These are phyloP conservation scores for Bolinopsis microptera DNA, from an alignment of 37 sponge, comb jelly and placozoan species.

Conservation along the genomic window DNA sequence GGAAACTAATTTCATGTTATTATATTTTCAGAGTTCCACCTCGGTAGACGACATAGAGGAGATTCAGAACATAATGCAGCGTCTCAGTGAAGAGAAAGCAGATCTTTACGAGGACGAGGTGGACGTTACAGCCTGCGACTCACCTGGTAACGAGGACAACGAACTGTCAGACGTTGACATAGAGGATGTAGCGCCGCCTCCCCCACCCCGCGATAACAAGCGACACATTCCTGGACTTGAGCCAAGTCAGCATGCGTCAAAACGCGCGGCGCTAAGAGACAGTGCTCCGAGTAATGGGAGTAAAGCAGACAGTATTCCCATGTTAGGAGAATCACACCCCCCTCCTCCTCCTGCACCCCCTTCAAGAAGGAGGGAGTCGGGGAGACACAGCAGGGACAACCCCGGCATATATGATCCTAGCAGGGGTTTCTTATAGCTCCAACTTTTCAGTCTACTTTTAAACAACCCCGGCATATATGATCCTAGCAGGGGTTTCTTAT, in stretches of 20 bases:
- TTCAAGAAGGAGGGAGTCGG: not conserved
- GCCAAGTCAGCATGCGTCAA: not conserved
- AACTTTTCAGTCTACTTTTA: no score
- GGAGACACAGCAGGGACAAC: not conserved
- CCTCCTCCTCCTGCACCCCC: constrained; percentile 23
- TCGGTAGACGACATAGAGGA: constrained; percentile 33
- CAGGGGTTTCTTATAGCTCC: not conserved
- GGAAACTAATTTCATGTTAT: no score
- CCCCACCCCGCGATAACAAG: not conserved
- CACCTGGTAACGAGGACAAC: not conserved
- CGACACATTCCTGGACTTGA: not conserved
- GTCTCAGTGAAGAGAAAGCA: constrained; percentile 46
- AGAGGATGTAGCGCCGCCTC: constrained; percentile 45
- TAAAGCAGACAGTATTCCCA: not conserved
- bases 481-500: no score
- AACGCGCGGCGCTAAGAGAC: not conserved
- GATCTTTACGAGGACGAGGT: constrained; percentile 40
- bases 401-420: not conserved
- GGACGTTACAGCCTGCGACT: constrained; percentile 2
- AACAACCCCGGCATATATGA: no score
- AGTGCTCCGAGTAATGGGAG: not conserved
- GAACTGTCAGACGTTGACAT: constrained; percentile 15
- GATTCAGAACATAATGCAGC: not conserved
- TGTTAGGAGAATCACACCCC: constrained; percentile 3
- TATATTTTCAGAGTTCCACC: not conserved